Conservation (phyloP, 2,113 vertebrate genomes). For the Myanophis thanlyinensis region DNA sequence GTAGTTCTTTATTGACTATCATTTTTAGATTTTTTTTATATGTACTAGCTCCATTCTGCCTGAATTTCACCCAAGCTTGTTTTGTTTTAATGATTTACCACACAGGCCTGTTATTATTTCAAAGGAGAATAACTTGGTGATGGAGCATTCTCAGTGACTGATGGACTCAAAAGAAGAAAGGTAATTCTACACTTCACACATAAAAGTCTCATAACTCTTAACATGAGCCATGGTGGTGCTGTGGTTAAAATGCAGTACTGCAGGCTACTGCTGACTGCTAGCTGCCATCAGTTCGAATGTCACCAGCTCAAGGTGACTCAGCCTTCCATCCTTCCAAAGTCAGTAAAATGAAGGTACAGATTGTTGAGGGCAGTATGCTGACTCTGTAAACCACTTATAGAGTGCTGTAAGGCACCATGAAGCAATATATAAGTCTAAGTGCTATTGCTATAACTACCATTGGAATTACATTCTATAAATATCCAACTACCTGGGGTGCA, state of each 20-base stretch:
- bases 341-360: too few species aligned
- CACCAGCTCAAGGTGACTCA: too few species aligned
- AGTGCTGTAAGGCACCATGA: too few species aligned
- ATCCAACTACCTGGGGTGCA: neutral
- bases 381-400: too few species aligned
- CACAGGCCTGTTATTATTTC: conserved; percentile 29
- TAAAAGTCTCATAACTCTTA: conserved; percentile 3
- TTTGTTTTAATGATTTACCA: conserved; percentile 35
- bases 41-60: neutral
- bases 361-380: too few species aligned
- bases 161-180: conserved; percentile 81
- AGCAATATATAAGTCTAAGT: too few species aligned
- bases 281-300: too few species aligned
- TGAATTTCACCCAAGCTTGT: neutral
- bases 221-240: too few species aligned
- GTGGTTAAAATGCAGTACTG: too few species aligned
- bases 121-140: conserved; percentile 61
- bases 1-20: conserved; percentile 34
- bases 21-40: neutral
- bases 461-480: neutral
- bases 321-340: too few species aligned
- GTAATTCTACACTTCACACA: conserved; percentile 56
- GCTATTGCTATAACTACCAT: neutral
- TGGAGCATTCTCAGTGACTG: conserved; percentile 73
- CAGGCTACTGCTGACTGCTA: too few species aligned